Percentiles rank a stretch among this genome's conserved stretches.
Conservation (phyloP, 1,140 invertebrate genomes). For the Nasonia vitripennis region DNA sequence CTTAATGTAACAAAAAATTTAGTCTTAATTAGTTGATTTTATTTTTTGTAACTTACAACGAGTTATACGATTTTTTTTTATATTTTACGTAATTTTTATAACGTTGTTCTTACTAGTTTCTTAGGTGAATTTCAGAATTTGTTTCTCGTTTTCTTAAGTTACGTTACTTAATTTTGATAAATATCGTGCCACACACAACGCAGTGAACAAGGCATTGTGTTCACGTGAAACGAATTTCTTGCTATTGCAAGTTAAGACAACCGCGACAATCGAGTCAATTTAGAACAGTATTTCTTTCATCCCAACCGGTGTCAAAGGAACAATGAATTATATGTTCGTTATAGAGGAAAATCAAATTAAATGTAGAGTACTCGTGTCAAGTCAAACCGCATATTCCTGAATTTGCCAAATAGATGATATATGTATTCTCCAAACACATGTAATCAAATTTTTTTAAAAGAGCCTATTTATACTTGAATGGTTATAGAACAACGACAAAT, state of each 20-base stretch:
- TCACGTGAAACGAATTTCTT: background rate
- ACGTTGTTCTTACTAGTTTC: background rate
- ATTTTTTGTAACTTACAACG: background rate
- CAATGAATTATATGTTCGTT: background rate
- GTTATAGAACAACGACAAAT: background rate
- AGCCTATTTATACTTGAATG: background rate
- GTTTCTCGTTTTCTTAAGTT: background rate
- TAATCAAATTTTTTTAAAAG: background rate
- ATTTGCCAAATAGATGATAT: slow-evolving; percentile 64
- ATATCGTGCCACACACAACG: background rate
- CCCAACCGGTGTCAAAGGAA: slow-evolving; percentile 13
- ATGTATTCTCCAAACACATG: background rate
- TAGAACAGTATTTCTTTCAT: slow-evolving; percentile 29
- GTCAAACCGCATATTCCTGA: slow-evolving; percentile 57
- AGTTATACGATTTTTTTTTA: background rate
- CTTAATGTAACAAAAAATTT: background rate
- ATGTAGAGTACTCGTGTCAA: background rate
- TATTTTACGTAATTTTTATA: background rate
- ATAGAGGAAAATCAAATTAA: background rate
- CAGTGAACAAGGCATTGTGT: background rate
- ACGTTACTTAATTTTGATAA: background rate
- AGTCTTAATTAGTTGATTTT: background rate
- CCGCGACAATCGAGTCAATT: slow-evolving; percentile 5
- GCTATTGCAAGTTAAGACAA: background rate
- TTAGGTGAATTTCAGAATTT: slow-evolving; percentile 5